Base-by-base conservation (phyloP, 2,113 vertebrate genomes). In the Heptranchias perlo region DNA sequence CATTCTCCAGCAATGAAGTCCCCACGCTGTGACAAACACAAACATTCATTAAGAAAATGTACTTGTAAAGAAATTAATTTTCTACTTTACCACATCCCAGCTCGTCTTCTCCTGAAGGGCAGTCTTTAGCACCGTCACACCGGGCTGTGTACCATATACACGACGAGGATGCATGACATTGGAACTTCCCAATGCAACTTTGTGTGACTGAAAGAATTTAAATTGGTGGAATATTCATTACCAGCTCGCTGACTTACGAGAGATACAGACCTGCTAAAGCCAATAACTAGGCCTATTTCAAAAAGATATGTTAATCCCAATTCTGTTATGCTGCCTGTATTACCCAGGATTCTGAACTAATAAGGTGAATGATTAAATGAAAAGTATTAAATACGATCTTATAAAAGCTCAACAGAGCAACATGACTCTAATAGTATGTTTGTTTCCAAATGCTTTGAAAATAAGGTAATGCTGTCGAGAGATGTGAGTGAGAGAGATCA, bases 41-140 rank as follows among this genome's bases (percentile, higher is more conserved):
- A 7, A 82, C 18, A 6, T 44, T 78, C 11, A 35, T 58, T 58
- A 16, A 31, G n/a, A 39, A 93, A n/a, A 93, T 21, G 31, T 5
- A 14, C 52, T 61, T n/a, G 14, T 13, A 47, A 28, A 65, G 47
- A 82, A 62, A 54, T 78, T 28, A 96, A 78, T 76, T 23, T 76
- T 8, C 35, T 76, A 52, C 96, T 97, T 96, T 96, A 97, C 97
- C 96, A 61, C 98, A 98, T 82, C 96, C 67, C 21, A 96, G 96
- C 96, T 98, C 97, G 1, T 97, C 97, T 96, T 97, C 97, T 28
- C 97, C 97, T 7, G 91, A 78, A 0, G 96, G 96, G 84, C 97
- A 97, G 96, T 98, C 97, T 44, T 0, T 7, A 39, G 96, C 94
- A 0, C 97, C 97, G 23, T 98, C 96, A 96, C 97, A 98, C 97